These are phyloP conservation scores for Artibeus jamaicensis DNA, from an alignment of 2,797 vertebrate genomes.

Conservation along the genomic window DNA sequence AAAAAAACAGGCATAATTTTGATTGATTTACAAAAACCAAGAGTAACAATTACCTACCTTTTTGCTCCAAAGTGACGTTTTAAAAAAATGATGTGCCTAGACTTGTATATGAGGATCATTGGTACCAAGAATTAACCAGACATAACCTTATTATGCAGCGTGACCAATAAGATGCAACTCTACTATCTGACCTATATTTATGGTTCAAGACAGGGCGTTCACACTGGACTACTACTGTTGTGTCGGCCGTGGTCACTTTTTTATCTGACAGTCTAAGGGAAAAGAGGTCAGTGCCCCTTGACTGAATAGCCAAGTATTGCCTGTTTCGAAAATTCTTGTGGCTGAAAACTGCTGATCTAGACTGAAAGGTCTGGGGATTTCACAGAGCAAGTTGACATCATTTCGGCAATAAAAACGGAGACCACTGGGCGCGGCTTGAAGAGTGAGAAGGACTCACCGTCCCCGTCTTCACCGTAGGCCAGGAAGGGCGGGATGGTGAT, in stretches of 20 bases:
- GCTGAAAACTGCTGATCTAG: not conserved
- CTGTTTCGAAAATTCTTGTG: not conserved
- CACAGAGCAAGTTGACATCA: not conserved
- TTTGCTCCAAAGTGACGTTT: not conserved
- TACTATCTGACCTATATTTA: not conserved
- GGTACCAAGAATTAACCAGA: not conserved
- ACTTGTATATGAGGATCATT: not conserved
- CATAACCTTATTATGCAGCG: not conserved
- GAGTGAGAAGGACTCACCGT: conserved; percentile 85
- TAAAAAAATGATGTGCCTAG: not conserved
- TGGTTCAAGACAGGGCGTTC: not conserved
- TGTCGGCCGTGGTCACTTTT: not conserved
- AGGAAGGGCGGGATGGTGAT: conserved; percentile 95
- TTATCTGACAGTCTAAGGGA: not conserved
- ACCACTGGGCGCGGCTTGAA: not conserved
- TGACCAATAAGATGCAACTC: not conserved
- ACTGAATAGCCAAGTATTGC: not conserved
- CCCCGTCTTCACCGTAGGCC: conserved; percentile 96
- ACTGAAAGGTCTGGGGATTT: not conserved
- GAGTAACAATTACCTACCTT: not conserved
- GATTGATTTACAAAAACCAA: not conserved
- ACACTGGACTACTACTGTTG: not conserved
- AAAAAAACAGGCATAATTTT: not conserved
- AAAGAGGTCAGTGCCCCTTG: not conserved
- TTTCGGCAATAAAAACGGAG: not conserved